Evolutionary conservation across 1,140 invertebrate genomes (phyloP).

Genomic region (Hesperophylax magnus): DNA sequence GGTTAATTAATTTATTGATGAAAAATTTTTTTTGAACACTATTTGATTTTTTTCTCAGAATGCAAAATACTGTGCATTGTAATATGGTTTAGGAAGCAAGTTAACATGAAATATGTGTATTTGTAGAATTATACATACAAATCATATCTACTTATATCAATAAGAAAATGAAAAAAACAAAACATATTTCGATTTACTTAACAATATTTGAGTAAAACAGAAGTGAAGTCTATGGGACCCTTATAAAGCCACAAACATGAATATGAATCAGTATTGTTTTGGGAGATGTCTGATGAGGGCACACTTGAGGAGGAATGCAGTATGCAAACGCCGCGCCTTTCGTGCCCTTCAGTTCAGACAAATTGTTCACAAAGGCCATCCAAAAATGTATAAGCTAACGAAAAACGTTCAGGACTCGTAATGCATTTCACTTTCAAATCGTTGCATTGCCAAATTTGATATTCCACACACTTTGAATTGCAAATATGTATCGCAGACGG

Average conservation of each 20-base stretch:
- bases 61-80: too few species aligned
- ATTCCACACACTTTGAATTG: constrained; percentile 57
- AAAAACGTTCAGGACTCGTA: constrained; percentile 27
- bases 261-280: not conserved
- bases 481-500: constrained; percentile 52
- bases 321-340: not conserved
- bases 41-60: too few species aligned
- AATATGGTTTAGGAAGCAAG: too few species aligned
- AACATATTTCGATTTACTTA: too few species aligned
- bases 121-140: too few species aligned
- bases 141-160: too few species aligned
- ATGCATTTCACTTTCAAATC: constrained; percentile 54
- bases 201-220: too few species aligned
- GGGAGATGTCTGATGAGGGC: not conserved
- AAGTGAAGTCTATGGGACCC: too few species aligned
- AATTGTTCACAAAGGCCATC: constrained; percentile 25
- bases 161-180: too few species aligned
- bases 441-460: constrained; percentile 57
- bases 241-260: not conserved
- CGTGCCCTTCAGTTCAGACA: constrained; percentile 13
- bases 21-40: too few species aligned
- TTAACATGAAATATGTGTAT: too few species aligned
- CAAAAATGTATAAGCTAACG: constrained; percentile 23
- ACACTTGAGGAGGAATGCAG: not conserved
- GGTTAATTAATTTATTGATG: too few species aligned